These are phyloP conservation scores for Kobus ellipsiprymnus DNA, from an alignment of 2,113 vertebrate genomes.

Conservation along the genomic window DNA sequence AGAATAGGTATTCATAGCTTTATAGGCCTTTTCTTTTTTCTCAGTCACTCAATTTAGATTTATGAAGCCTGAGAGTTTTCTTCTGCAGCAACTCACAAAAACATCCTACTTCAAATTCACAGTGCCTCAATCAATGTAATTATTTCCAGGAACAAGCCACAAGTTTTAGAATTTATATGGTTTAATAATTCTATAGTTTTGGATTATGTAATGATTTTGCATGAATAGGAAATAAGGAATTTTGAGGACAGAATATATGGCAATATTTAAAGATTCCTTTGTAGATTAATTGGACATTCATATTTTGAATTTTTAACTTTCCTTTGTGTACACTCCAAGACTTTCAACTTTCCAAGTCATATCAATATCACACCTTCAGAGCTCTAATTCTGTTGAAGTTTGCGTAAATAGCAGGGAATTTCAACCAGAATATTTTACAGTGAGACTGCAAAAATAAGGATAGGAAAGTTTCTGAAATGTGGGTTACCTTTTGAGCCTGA, in stretches of 20 bases:
- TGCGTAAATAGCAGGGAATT: background rate
- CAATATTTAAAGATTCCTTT: constrained; percentile 41
- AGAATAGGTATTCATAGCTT: constrained; percentile 70
- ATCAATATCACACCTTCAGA: constrained; percentile 3
- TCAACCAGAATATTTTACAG: background rate
- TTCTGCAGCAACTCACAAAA: constrained; percentile 69
- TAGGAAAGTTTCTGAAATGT: background rate
- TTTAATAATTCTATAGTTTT: constrained; percentile 68
- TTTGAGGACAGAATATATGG: background rate
- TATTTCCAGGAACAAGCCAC: constrained; percentile 59
- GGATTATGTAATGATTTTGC: constrained; percentile 52
- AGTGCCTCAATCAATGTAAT: constrained; percentile 69
- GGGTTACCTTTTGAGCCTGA: background rate
- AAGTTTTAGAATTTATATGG: constrained; percentile 56
- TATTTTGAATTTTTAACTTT: constrained; percentile 49
- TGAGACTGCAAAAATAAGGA: background rate
- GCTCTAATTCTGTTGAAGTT: background rate
- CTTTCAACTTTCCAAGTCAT: constrained; percentile 32
- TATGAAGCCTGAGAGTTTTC: constrained; percentile 72
- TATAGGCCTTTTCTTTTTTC: constrained; percentile 71
- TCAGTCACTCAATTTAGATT: constrained; percentile 75
- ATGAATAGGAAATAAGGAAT: constrained; percentile 52
- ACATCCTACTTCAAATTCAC: constrained; percentile 59
- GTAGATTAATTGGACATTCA: constrained; percentile 40
- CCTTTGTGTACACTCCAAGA: background rate